A percentile compares a stretch with the other conserved stretches of the same genome.
These are phyloP conservation scores for Drosophila leontia DNA, from an alignment of 1,140 invertebrate genomes.

Conservation along the genomic window DNA sequence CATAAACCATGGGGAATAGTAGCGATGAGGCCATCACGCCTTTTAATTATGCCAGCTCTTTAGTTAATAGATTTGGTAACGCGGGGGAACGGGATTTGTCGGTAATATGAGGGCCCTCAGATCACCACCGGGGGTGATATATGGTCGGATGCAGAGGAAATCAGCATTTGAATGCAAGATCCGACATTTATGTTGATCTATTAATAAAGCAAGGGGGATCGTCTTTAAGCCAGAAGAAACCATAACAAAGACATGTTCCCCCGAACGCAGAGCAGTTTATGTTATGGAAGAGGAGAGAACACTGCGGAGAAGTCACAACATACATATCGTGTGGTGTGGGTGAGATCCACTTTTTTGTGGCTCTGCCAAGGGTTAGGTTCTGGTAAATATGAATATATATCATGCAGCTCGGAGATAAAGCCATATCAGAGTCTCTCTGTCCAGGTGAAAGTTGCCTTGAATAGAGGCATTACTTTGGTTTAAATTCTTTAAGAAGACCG, in stretches of 20 bases:
- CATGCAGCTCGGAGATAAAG: conserved; percentile 12
- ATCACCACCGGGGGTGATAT: conserved; percentile 28
- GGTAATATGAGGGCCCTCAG: conserved; percentile 43
- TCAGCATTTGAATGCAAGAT: conserved; percentile 70
- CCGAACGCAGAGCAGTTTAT: conserved; percentile 6
- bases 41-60: conserved; percentile 81
- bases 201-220: conserved; percentile 65
- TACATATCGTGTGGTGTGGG: conserved; percentile 14
- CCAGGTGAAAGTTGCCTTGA: conserved; percentile 18
- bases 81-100: conserved; percentile 49
- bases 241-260: conserved; percentile 36
- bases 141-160: conserved; percentile 50
- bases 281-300: background rate
- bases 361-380: conserved; percentile 6
- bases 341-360: conserved; percentile 24
- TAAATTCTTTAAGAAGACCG: conserved; percentile 34
- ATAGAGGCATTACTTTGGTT: background rate
- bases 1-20: conserved; percentile 27
- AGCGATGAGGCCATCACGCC: conserved; percentile 66
- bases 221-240: conserved; percentile 31
- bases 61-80: conserved; percentile 80
- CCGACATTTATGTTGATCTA: conserved; percentile 79
- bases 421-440: conserved; percentile 4
- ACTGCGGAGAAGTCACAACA: conserved; percentile 38
- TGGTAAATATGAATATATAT: conserved; percentile 17